Evolutionary conservation across 2,888 invertebrate species (phyloP).

Genomic region (Xanthia togata): DNA sequence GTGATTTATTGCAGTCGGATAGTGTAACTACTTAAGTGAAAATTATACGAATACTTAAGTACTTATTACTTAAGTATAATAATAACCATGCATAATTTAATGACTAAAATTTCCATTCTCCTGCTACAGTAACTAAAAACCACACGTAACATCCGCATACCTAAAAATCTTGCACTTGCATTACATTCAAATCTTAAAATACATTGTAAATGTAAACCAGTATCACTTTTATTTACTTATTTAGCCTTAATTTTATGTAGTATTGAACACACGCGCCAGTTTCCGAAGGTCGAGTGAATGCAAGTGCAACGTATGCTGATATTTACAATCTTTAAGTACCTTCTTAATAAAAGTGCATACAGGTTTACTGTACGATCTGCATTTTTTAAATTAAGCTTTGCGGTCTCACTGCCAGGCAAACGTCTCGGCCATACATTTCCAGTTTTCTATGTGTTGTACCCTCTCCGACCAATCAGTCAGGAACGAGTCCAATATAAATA

Average conservation of each 20-base stretch:
- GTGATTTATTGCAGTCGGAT: too few relatives aligned
- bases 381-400: too few relatives aligned
- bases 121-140: neutral
- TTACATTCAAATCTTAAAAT: constrained; percentile 32
- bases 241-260: constrained; percentile 9
- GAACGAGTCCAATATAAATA: neutral
- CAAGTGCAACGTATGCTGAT: constrained; percentile 1
- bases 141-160: constrained; percentile 30
- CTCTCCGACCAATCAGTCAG: neutral
- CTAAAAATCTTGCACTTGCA: neutral
- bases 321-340: neutral
- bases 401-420: neutral
- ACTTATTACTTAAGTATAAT: too few relatives aligned
- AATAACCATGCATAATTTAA: neutral
- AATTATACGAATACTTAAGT: too few relatives aligned
- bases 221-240: constrained; percentile 17
- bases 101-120: neutral
- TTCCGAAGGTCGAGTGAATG: constrained; percentile 46
- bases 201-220: constrained; percentile 14
- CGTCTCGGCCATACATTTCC: neutral
- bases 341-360: too few relatives aligned
- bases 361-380: too few relatives aligned
- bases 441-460: neutral
- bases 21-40: too few relatives aligned
- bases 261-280: constrained; percentile 20